Base-by-base conservation (phyloP, 2,113 vertebrate species). In the Paedocypris sp. region DNA sequence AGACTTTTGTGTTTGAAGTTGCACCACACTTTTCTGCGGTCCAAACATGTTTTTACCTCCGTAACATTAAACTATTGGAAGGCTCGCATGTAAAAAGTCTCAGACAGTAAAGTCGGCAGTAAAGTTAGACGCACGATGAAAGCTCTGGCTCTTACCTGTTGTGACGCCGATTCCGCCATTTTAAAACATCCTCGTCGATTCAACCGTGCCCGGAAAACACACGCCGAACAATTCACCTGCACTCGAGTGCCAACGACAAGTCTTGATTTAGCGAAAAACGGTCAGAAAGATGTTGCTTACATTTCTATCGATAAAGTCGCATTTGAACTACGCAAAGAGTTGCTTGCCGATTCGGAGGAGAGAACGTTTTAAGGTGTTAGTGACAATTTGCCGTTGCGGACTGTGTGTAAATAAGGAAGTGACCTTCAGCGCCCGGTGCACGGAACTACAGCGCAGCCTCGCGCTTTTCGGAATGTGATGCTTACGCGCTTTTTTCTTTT, bases 121-220 rank as follows among this genome's bases (percentile, higher is more conserved):
- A 66, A 71, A 64, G 76, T 79, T 33, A 43, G 64, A 26, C 45
- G 19, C 25, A 18, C 11, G 28, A 47, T 23, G 12, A 15, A 47
- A 23, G n/a, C 33, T 13, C 26, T 6, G 32, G n/a, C n/a, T 20
- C 65, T 33, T 82, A 84, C 84, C 84, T 82, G 79, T 69, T 58
- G 69, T 51, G 43, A 42, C 11, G 74, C 71, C 67, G 76, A 77
- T 75, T 76, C 69, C 83, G 85, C 85, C 86, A 88, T 88, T 75
- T 86, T 87, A 82, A 80, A 76, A 73, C 69, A 72, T 80, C 83
- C 68, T 80, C 79, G 60, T 43, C 61, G 54, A 36, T 32, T 5
- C 13, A 39, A 23, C 36, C n/a, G 61, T 73, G 76, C 61, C 9
- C 28, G 53, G 56, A 78, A 78, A 61, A 60, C 70, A 15, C 42